Base-by-base conservation (phyloP, 2,797 vertebrate genomes). In the Micrastur ruficollis region DNA sequence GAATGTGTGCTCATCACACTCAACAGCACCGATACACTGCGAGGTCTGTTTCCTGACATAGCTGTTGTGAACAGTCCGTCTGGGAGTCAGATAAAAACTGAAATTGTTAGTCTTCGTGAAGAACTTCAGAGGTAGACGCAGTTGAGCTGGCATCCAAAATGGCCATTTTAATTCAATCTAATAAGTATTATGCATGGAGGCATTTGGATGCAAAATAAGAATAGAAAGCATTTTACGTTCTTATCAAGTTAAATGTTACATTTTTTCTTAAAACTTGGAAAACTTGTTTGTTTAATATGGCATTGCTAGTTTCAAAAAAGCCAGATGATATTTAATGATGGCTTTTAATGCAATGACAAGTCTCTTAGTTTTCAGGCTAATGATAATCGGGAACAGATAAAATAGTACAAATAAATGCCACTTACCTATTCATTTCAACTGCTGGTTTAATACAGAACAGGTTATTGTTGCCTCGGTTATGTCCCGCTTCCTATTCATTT, bases 1-100 rank as follows among this genome's bases (percentile, higher is more conserved):
- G 47, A 53, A 15, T 3, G 3, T 11, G 5, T 3, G 44, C 44
- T 82, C 3, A 1, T 55, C 2, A 4, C 44, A 4, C 61, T 25
- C 32, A 20, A 49, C 59, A 66, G 34, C 40, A 34, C 49, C 9
- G 61, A 8, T 10, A 5, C 11, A 3, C 40, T 17, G 16, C 0
- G 6, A 73, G 36, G n/a, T 89, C 61, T 90, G 27, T 5, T 72
- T 36, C 75, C 44, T 70, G 72, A 55, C 25, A 14, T 31, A 34
- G 68, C 40, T n/a, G 5, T 11, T 44, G 49, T 36, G 85, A 47
- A 66, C 36, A 32, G 31, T 14, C 44, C 66, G 3, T 29, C 46
- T 82, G 56, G 17, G 8, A 13, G 46, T 53, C 78, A 50, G 9
- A 76, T 47, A 88, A 78, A 70, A 52, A 2, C 49, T 14, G 31